phyloP scores from a whole-genome alignment of 2,113 vertebrate species.

The Coptodon bakossiorum region DNA sequence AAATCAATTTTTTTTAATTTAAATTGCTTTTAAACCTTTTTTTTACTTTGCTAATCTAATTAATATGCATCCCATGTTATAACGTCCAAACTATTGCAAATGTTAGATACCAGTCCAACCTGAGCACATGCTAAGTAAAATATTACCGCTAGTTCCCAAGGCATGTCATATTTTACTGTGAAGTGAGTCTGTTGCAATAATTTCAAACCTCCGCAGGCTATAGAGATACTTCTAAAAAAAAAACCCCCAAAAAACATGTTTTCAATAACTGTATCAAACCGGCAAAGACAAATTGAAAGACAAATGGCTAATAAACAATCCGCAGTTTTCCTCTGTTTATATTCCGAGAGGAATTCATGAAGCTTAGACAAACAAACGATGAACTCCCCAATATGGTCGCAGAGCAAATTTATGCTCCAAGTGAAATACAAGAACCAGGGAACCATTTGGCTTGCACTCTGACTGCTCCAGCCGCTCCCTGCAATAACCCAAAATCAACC shows the following conservation, averaged over 20 bases:
- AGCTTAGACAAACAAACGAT: conserved; percentile 62
- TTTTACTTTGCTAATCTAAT: background rate
- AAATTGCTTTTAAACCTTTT: background rate
- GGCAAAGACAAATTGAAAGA: conserved; percentile 5
- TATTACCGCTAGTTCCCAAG: background rate
- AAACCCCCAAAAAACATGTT: background rate
- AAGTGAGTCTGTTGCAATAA: background rate
- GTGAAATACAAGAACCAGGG: conserved; percentile 48
- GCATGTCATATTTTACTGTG: background rate
- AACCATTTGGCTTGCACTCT: conserved; percentile 57
- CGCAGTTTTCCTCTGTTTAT: conserved; percentile 1
- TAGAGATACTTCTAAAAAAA: background rate
- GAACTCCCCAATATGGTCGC: conserved; percentile 60
- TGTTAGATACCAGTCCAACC: background rate
- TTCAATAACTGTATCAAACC: background rate
- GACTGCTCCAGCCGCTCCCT: conserved; percentile 47
- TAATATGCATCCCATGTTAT: background rate
- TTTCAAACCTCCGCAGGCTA: background rate
- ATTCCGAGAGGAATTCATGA: conserved; percentile 10
- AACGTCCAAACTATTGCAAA: background rate
- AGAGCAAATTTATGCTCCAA: conserved; percentile 44
- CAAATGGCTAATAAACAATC: conserved; percentile 27
- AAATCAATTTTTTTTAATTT: accelerated
- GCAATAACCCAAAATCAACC: conserved; percentile 65
- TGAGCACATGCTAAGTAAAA: background rate